Evolutionary conservation across 2,888 invertebrate genomes (phyloP), one percentile per base, ranked within the genome.

Genomic region (Orthonychiurus folsomi): DNA sequence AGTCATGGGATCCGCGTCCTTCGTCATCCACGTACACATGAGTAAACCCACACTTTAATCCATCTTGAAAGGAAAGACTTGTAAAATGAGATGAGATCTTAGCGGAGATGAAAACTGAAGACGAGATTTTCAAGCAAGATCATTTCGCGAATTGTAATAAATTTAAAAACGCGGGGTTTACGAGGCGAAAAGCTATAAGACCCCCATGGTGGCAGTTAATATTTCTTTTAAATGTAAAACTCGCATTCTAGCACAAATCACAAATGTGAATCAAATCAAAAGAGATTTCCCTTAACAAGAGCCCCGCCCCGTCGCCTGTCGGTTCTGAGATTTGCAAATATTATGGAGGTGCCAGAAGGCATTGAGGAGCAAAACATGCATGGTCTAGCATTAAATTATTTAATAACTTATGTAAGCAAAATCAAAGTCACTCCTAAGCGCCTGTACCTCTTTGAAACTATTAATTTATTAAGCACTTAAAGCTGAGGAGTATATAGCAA

Each of bases 401-500:
- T n/a, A n/a, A n/a, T n/a, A n/a, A n/a, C n/a, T 37, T 37, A 5
- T 15, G 37, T 37, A 5, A 37, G 37, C 37, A 37, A 37, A 37
- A 37, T 37, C 37, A 37, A 37, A 37, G 37, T 37, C 37, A n/a
- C n/a, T n/a, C n/a, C n/a, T n/a, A n/a, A n/a, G n/a, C n/a, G n/a
- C n/a, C n/a, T n/a, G n/a, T n/a, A n/a, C n/a, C n/a, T n/a, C n/a
- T n/a, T n/a, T n/a, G 37, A 37, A 15, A 5, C 9, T 5, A 37
- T 37, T 37, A 37, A 37, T 37, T 37, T 37, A 37, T 37, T 37
- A 37, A 37, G 37, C 37, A 37, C 37, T 37, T 37, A 37, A 37
- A 37, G 5, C 9, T 37, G 37, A 37, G n/a, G n/a, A n/a, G n/a
- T n/a, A n/a, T n/a, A n/a, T n/a, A n/a, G n/a, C n/a, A 37, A 37